Percentiles rank a stretch among this genome's conserved stretches.
Conservation (phyloP, 2,888 invertebrate genomes). For the Drosophila niveifrons region DNA sequence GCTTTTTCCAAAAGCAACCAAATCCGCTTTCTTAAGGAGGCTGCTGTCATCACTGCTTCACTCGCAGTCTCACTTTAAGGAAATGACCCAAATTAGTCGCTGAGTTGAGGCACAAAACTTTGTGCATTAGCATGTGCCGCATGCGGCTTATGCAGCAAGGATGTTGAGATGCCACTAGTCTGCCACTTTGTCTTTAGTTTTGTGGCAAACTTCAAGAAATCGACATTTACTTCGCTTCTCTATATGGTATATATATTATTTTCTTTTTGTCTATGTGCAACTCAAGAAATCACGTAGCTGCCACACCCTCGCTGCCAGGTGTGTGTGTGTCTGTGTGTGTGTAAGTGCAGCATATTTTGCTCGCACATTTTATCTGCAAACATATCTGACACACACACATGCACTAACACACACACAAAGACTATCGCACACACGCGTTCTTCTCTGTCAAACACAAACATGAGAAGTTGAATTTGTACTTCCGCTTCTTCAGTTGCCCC, state of each 20-base stretch:
- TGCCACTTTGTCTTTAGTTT: constrained; percentile 68
- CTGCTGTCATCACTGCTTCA: constrained; percentile 36
- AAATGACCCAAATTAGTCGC: constrained; percentile 79
- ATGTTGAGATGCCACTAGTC: constrained; percentile 12
- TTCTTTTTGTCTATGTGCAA: constrained; percentile 16
- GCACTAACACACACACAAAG: constrained; percentile 20
- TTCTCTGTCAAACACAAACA: constrained; percentile 61
- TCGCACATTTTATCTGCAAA: constrained; percentile 72
- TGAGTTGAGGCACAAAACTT: constrained; percentile 61
- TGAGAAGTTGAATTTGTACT: constrained; percentile 67
- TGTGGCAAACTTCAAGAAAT: constrained; percentile 67
- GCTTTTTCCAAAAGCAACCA: constrained; percentile 68
- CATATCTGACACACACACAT: constrained; percentile 54
- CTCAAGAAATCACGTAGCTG: constrained; percentile 65
- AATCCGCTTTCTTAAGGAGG: constrained; percentile 49
- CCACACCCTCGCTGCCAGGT: constrained; percentile 63
- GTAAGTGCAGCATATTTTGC: constrained; percentile 57
- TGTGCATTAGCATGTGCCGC: constrained; percentile 67
- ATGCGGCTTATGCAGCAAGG: constrained; percentile 42
- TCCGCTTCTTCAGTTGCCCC: constrained; percentile 62
- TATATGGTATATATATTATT: neutral
- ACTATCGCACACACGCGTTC: constrained; percentile 4
- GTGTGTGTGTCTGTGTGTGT: constrained; percentile 26
- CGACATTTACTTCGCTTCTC: constrained; percentile 58
- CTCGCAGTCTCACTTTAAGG: constrained; percentile 73